phyloP scores from a whole-genome alignment of 2,888 invertebrate genomes.

The Cistogaster globosa region DNA sequence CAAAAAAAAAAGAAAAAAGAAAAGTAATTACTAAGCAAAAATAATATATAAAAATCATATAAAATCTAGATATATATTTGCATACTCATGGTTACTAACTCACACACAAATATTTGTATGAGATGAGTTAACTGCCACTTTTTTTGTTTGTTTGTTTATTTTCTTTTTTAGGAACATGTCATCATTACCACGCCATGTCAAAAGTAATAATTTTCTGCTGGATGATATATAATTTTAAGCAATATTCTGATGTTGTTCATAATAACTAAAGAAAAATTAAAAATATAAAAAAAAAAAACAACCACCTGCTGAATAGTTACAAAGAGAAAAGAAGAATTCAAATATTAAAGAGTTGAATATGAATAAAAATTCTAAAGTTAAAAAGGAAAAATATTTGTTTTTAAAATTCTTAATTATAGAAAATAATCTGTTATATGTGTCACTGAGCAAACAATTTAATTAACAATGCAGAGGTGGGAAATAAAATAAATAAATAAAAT shows the following conservation, averaged over 20 bases:
- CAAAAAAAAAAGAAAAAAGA: background rate
- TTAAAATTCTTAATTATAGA: too few relatives aligned
- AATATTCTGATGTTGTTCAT: constrained; percentile 28
- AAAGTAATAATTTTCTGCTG: constrained; percentile 49
- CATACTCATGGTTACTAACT: background rate
- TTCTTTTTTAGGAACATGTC: constrained; percentile 35
- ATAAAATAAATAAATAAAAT: too few relatives aligned
- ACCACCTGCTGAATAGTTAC: constrained; percentile 19
- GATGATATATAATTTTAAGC: constrained; percentile 47
- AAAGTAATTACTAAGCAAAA: constrained; percentile 62
- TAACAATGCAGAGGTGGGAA: too few relatives aligned
- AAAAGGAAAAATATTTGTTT: too few relatives aligned
- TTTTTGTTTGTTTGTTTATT: constrained; percentile 15
- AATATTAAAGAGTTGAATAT: background rate
- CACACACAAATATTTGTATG: constrained; percentile 2
- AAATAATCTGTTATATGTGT: too few relatives aligned
- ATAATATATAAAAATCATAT: constrained; percentile 36
- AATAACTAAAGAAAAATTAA: constrained; percentile 16
- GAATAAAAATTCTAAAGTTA: background rate
- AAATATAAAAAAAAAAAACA: background rate
- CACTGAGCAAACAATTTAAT: too few relatives aligned
- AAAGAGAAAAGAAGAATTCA: background rate
- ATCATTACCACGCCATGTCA: constrained; percentile 49
- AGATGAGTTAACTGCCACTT: constrained; percentile 28
- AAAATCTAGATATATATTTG: constrained; percentile 3